Conservation (phyloP, 2,888 invertebrate species). For the Callimorpha dominula region DNA sequence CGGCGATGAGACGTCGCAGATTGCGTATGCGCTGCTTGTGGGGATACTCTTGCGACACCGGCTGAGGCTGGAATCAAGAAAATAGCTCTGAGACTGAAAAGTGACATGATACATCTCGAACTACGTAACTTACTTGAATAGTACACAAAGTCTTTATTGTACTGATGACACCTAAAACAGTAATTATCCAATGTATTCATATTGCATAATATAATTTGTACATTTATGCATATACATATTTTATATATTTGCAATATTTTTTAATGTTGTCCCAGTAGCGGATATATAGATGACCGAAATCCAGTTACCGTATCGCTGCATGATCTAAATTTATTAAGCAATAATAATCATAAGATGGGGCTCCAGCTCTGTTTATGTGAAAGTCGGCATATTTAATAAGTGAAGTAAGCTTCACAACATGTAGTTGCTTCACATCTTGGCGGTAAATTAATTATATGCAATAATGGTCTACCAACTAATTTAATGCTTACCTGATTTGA, state of each 20-base stretch:
- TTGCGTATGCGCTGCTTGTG: slow-evolving; percentile 88
- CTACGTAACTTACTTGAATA: slow-evolving; percentile 37
- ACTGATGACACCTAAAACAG: slow-evolving; percentile 30
- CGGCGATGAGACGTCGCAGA: slow-evolving; percentile 80
- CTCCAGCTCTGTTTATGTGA: too few species aligned
- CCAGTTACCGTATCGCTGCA: too few species aligned
- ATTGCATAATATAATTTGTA: slow-evolving; percentile 46
- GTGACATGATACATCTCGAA: slow-evolving; percentile 12
- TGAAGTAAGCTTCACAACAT: too few species aligned
- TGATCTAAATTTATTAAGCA: too few species aligned
- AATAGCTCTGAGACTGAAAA: slow-evolving; percentile 28
- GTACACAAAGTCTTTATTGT: slow-evolving; percentile 43
- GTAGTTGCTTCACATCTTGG: too few species aligned
- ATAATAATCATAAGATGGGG: too few species aligned
- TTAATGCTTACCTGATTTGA: too few species aligned
- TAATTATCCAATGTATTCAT: too few species aligned
- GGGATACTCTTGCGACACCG: slow-evolving; percentile 82
- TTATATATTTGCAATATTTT: slow-evolving; percentile 28
- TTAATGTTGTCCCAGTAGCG: background rate
- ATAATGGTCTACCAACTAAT: too few species aligned
- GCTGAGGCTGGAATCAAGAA: slow-evolving; percentile 55
- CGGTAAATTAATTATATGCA: too few species aligned
- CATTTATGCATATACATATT: slow-evolving; percentile 46
- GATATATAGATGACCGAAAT: too few species aligned
- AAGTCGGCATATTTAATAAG: too few species aligned